A percentile compares a stretch with the other conserved stretches of the same genome.
Evolutionary conservation across 2,113 vertebrate genomes (phyloP).

Genomic region (Lasiurus borealis): DNA sequence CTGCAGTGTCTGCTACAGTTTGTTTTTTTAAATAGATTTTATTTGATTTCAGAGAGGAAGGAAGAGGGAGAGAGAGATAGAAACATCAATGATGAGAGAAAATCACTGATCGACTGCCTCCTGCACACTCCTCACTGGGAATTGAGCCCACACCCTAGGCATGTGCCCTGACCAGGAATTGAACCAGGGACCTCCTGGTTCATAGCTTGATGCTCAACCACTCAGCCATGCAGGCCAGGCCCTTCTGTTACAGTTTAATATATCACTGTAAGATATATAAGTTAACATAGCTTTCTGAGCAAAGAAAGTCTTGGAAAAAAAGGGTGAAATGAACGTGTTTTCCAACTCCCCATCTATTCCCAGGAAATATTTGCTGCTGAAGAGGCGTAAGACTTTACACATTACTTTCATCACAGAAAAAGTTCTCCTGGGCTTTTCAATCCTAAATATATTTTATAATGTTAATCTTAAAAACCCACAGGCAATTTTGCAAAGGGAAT

Average conservation of each 20-base stretch:
- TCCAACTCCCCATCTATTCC: constrained; percentile 23
- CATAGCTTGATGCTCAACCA: too few relatives aligned
- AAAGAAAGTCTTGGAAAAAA: constrained; percentile 36
- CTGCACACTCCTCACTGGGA: too few relatives aligned
- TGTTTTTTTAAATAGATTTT: neutral
- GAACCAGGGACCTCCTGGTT: too few relatives aligned
- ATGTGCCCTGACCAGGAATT: too few relatives aligned
- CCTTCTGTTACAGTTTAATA: neutral
- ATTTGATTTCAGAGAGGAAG: too few relatives aligned
- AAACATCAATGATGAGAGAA: too few relatives aligned
- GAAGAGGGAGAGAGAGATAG: too few relatives aligned
- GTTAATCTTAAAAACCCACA: neutral
- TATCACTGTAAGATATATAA: neutral
- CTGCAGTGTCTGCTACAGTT: neutral
- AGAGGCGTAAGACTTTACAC: neutral
- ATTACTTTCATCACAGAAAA: neutral
- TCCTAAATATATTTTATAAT: neutral
- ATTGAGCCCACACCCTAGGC: too few relatives aligned
- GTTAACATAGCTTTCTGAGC: constrained; percentile 6
- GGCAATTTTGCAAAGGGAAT: neutral
- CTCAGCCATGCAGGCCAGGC: too few relatives aligned
- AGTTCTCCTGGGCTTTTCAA: neutral
- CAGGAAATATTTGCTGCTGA: neutral
- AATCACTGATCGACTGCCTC: too few relatives aligned
- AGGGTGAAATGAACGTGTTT: constrained; percentile 43